Evolutionary conservation across 2,888 invertebrate genomes (phyloP), one percentile per base, ranked within the genome.

Genomic region (Parnassius smintheus): DNA sequence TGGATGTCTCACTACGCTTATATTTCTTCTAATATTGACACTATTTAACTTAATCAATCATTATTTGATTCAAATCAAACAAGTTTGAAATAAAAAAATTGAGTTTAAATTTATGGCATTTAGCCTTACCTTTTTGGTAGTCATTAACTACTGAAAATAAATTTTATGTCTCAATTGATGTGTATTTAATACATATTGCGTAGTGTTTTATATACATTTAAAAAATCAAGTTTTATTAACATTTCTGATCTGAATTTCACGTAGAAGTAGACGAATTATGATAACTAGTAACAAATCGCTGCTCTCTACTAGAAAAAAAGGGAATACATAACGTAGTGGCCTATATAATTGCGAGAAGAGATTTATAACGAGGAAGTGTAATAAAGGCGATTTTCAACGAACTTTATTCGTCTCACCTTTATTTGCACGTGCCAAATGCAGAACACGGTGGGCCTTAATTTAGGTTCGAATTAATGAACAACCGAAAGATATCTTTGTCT

Each of bases 281-380:
- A 53, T 62, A 68, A 53, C 55, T 41, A 54, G 61, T 63, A 58
- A 65, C 64, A 63, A 61, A 68, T 54, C 58, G 45, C 49, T 56
- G 54, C 46, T 51, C 44, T 57, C 60, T 53, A 48, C 64, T 59
- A 57, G 57, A 65, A 65, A 67, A 64, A 62, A 67, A 54, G 59
- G 52, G 42, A 61, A 53, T 52, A 62, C 25, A 60, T 57, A 64
- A 57, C 49, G 53, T 60, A 53, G 53, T 46, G 59, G 55, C 62
- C 66, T 62, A 66, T 65, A 64, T 66, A 65, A 68, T 70, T 70
- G 69, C 67, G 61, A 65, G 65, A 67, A 66, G 65, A 70, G 75
- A 83, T 81, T 83, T 81, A 83, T 75, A 68, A 77, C 80, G 65
- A 75, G 82, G 80, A 83, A 82, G 81, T 69, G 76, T 69, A 74